phyloP scores from a whole-genome alignment of 2,797 vertebrate species.

The Lycodopsis pacificus region DNA sequence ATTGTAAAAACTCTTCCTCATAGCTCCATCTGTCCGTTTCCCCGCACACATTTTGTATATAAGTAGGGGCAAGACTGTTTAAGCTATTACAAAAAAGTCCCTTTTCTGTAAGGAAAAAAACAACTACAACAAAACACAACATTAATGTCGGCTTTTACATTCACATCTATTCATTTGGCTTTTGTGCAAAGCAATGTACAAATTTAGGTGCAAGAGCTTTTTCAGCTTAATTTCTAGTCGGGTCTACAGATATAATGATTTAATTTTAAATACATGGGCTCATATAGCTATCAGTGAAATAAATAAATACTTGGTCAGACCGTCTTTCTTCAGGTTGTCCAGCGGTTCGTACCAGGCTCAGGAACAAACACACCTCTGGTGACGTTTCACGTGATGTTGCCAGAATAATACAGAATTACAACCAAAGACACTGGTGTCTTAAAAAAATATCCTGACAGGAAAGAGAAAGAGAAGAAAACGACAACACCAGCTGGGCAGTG shows the following conservation, averaged over 20 bases:
- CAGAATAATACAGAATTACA: neutral
- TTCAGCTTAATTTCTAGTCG: no score
- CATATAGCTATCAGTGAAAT: neutral
- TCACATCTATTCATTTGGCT: no score
- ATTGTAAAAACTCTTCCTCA: constrained; percentile 33
- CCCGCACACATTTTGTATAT: constrained; percentile 15
- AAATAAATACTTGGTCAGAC: neutral
- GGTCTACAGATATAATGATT: no score
- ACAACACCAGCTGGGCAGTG: neutral
- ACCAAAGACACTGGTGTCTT: neutral
- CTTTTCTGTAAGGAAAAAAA: neutral
- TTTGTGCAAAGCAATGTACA: no score
- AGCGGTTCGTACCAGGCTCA: neutral
- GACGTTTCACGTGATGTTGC: neutral
- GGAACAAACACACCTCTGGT: neutral
- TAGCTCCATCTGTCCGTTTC: constrained; percentile 17
- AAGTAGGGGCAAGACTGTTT: neutral
- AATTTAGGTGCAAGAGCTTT: no score
- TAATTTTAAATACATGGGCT: no score
- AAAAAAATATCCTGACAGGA: neutral
- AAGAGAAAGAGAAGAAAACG: neutral
- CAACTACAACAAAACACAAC: neutral
- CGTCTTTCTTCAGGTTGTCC: neutral
- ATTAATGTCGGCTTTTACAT: neutral
- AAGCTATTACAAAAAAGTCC: neutral